A percentile compares a stretch with the other conserved stretches of the same genome.
phyloP scores from a whole-genome alignment of 2,113 vertebrate species.

The Pampusana beccarii region DNA sequence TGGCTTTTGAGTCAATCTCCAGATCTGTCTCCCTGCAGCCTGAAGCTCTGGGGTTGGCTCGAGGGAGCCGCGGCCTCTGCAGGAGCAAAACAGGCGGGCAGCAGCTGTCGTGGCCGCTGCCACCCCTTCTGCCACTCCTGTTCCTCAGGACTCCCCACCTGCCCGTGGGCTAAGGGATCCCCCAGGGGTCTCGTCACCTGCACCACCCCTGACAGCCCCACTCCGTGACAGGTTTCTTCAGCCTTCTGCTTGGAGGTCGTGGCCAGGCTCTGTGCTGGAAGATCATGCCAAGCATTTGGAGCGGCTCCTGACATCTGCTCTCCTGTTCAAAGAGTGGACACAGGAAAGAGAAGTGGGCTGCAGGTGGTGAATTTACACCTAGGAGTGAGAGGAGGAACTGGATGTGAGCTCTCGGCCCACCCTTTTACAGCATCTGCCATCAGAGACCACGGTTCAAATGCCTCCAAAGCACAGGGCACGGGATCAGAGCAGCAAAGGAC shows the following conservation, averaged over 20 bases:
- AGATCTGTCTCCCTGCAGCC: background rate
- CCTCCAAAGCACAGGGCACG: background rate
- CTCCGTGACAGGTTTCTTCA: background rate
- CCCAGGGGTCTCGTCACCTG: background rate
- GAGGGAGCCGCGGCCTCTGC: background rate
- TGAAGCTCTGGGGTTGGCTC: fast-evolving
- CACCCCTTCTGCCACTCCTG: fast-evolving
- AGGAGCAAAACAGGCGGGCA: background rate
- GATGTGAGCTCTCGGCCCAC: background rate
- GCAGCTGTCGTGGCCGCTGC: background rate
- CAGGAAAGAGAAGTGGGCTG: background rate
- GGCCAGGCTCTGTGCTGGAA: background rate
- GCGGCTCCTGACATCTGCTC: background rate
- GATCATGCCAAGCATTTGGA: fast-evolving
- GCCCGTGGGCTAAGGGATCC: background rate
- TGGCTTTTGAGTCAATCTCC: background rate
- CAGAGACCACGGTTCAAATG: background rate
- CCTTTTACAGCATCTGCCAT: background rate
- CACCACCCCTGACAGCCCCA: background rate
- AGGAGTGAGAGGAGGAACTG: background rate
- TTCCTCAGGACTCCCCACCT: background rate
- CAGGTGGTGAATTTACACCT: background rate
- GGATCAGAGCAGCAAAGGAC: background rate
- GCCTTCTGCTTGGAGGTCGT: background rate
- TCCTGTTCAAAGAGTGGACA: background rate